Evolutionary conservation across 2,888 invertebrate species (phyloP).

Genomic region (Andrena bucephala): DNA sequence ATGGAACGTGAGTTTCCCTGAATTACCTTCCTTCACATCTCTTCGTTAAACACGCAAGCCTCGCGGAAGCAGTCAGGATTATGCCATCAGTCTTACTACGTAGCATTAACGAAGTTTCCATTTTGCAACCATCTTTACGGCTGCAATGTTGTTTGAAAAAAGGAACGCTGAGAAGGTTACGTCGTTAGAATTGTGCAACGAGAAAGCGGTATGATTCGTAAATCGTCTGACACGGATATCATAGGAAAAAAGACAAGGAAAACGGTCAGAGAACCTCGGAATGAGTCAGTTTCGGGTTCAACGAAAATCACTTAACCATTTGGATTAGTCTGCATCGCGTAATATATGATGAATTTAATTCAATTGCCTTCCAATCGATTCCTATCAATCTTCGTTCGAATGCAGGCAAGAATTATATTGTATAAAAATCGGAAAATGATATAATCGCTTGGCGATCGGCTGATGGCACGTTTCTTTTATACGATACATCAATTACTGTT

Average conservation of each 20-base stretch:
- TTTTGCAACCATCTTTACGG: conserved; percentile 10
- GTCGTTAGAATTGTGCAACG: conserved; percentile 37
- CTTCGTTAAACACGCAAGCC: not conserved
- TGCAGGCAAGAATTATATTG: too few relatives aligned
- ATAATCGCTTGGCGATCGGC: conserved; percentile 24
- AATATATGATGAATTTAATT: not conserved
- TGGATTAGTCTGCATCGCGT: not conserved
- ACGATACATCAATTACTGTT: conserved; percentile 26
- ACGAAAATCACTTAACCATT: not conserved
- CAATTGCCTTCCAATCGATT: not conserved
- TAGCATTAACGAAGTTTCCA: conserved; percentile 1
- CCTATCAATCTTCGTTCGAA: not conserved
- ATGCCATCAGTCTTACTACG: not conserved
- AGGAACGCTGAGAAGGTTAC: not conserved
- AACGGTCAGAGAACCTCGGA: not conserved
- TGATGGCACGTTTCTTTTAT: conserved; percentile 21
- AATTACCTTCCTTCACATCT: too few relatives aligned
- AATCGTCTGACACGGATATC: conserved; percentile 24
- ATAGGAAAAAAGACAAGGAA: conserved; percentile 6
- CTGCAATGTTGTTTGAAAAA: conserved; percentile 8
- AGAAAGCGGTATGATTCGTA: conserved; percentile 49
- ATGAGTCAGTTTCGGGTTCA: not conserved
- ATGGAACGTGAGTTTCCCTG: too few relatives aligned
- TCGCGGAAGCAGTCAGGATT: not conserved
- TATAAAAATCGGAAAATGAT: conserved; percentile 29